Base-by-base conservation (phyloP, 2,797 vertebrate species). In the Silurus aristotelis region DNA sequence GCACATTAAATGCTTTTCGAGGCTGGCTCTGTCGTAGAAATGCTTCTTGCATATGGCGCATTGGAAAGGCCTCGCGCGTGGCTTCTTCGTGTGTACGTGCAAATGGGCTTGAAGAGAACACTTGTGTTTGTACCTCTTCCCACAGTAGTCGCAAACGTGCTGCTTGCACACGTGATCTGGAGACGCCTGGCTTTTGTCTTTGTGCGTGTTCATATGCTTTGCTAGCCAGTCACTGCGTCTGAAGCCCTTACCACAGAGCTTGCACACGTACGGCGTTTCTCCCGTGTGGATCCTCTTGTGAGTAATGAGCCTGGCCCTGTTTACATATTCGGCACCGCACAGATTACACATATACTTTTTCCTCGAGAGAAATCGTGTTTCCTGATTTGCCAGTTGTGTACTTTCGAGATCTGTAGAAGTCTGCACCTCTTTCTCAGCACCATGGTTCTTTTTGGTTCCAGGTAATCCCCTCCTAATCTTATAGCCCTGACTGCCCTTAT, bases 241-340 rank as follows among this genome's bases (percentile, higher is more conserved):
- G n/a, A 88, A 88, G 5, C 10, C 19, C 22, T 17, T 86, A 0
- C 63, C 61, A n/a, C 87, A 88, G 58, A 83, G 6, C 6, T 64
- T 38, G 58, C 87, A 88, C 4, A 6, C 8, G 61, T 83, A 80
- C 5, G 83, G 87, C 0, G 43, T 67, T 31, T 88, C 85, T 22
- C 87, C 85, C 0, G 87, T 85, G 85, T 88, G 87, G 19, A 87
- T 83, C 60, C 80, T 58, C 83, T 85, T 85, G 87, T 88, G 87
- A 12, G 17, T 22, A 15, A 61, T 12, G 10, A 88, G 75, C 22
- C 43, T 87, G 63, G 1, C 0, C 7, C 13, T 83, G 22, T 60
- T 60, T 3, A 20, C 6, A 14, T 87, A 85, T 72, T 85, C 80
- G 2, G 43, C 5, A 6, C 83, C 87, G 43, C 87, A 88, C 2